These are phyloP conservation scores for Microplitis deprimator DNA, from an alignment of 2,888 invertebrate genomes.

Conservation along the genomic window DNA sequence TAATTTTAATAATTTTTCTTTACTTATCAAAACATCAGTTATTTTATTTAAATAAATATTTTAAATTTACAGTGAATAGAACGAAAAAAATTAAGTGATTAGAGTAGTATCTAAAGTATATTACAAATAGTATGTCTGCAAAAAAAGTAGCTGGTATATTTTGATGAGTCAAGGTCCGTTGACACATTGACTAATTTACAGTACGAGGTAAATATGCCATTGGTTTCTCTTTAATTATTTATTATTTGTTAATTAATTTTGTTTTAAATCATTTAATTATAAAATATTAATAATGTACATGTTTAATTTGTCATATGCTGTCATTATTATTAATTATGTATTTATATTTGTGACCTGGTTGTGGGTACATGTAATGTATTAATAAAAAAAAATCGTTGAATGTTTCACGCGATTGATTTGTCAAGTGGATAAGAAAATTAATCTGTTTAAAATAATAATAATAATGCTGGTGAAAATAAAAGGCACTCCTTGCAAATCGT, in stretches of 20 bases:
- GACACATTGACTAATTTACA: slow-evolving; percentile 32
- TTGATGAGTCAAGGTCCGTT: slow-evolving; percentile 34
- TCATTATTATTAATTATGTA: background rate
- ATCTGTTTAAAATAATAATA: slow-evolving; percentile 15
- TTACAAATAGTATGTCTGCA: background rate
- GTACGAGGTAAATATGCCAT: slow-evolving; percentile 41
- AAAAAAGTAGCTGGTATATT: slow-evolving; percentile 4
- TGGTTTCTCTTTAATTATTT: background rate
- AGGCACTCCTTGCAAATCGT: slow-evolving; percentile 41
- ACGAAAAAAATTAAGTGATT: background rate
- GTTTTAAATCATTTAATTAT: slow-evolving; percentile 3
- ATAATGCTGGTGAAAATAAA: slow-evolving; percentile 37
- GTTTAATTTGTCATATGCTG: background rate
- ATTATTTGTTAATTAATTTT: background rate
- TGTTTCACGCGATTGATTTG: slow-evolving; percentile 40
- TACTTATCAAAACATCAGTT: background rate
- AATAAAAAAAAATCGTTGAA: slow-evolving; percentile 10
- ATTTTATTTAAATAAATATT: background rate
- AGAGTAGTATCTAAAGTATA: no score
- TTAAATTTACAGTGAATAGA: background rate
- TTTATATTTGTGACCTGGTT: no score
- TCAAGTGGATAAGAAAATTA: slow-evolving; percentile 29
- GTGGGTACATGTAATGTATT: background rate
- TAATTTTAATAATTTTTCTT: background rate
- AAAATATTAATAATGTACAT: background rate